Evolutionary conservation across 1,140 invertebrate genomes (phyloP), one percentile per base, ranked within the genome.

Genomic region (Apis dorsata): DNA sequence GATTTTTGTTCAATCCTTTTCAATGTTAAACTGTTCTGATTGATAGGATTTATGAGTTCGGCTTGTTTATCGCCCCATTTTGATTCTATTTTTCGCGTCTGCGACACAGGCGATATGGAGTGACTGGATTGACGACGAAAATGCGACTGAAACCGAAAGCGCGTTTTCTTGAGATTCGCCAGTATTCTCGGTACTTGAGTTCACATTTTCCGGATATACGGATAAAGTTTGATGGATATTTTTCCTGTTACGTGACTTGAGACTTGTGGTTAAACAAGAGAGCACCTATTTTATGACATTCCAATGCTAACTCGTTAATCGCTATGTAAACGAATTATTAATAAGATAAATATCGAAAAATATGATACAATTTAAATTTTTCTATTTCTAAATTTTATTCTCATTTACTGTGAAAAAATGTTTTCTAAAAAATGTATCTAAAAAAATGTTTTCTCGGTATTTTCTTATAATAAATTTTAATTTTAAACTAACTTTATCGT

Each of bases 161-260:
- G 78, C 19, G 78, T 79, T 89, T 84, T 86, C 75, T 57, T 83
- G 77, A 59, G 66, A 79, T 75, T 86, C 87, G 87, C 87, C 87
- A 89, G 87, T 88, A 84, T 89, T 83, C 62, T 59, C 59, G 53
- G 12, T 65, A 49, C 19, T 60, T 70, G 24, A 8, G 71, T 21
- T 88, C 73, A 88, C 87, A 88, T 88, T 69, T 88, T 88, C 74
- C 53, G 8, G 44, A 66, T 68, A 59, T 44, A 72, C 49, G 24
- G 10, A 49, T 44, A 2, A 73, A 74, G 68, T 63, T 34, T 44
- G 63, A 70, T 55, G 12, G 17, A 60, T 72, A 49, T 68, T 78
- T 57, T 34, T 34, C 65, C 15, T 53, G 55, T 55, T 51, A 55
- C 7, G 24, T 63, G 13, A n/a, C 59, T 77, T 65, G 19, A n/a